phyloP scores from a whole-genome alignment of 2,113 vertebrate genomes.

The Meles meles region DNA sequence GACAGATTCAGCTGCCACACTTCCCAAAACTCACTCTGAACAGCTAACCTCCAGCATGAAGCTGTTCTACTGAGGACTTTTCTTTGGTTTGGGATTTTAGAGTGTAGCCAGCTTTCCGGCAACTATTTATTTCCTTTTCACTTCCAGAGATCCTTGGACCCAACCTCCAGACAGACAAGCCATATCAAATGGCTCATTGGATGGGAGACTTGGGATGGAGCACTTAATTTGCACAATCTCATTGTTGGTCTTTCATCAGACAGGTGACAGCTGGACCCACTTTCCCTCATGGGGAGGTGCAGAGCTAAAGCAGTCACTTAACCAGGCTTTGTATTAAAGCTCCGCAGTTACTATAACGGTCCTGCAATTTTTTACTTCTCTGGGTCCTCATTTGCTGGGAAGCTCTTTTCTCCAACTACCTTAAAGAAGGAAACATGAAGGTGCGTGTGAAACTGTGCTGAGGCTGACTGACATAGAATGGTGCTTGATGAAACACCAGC shows the following conservation, averaged over 20 bases:
- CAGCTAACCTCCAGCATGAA: rapidly evolving
- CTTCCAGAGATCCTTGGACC: background rate
- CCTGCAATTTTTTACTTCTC: background rate
- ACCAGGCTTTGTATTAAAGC: background rate
- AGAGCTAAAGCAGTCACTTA: background rate
- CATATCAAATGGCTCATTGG: background rate
- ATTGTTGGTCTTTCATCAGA: background rate
- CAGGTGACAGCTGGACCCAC: background rate
- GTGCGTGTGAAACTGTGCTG: background rate
- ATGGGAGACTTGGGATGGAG: background rate
- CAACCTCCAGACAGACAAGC: background rate
- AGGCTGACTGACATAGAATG: background rate
- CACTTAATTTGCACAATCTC: background rate
- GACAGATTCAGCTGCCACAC: background rate
- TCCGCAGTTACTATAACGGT: background rate
- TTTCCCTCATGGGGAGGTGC: background rate
- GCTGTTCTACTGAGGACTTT: background rate
- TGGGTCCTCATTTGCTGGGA: background rate
- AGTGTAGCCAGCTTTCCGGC: background rate
- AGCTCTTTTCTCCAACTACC: background rate
- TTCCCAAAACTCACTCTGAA: background rate
- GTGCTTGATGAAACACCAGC: background rate
- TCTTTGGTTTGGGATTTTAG: background rate
- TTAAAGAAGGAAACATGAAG: background rate
- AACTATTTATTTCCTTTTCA: background rate